Evolutionary conservation across 2,797 vertebrate species (phyloP).

Genomic region (Amphiprion clarkii): DNA sequence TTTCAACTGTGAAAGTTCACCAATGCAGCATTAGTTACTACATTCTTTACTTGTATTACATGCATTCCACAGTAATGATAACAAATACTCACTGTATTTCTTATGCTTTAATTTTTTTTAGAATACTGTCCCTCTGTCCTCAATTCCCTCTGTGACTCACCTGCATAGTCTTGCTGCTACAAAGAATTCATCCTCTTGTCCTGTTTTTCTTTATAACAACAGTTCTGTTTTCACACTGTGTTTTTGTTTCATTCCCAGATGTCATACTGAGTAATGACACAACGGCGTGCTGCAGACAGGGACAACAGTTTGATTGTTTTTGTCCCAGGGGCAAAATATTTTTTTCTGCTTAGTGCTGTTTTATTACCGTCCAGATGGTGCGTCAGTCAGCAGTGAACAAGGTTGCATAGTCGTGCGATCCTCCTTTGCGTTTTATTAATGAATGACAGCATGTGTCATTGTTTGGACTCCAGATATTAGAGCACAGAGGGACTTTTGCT

Average conservation of each 20-base stretch:
- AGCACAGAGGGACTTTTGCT: slow-evolving; percentile 28
- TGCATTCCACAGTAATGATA: neutral
- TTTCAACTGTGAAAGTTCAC: too few relatives aligned
- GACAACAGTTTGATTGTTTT: slow-evolving; percentile 45
- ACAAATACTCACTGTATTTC: neutral
- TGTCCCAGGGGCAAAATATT: slow-evolving; percentile 5
- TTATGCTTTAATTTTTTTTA: neutral
- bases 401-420: slow-evolving; percentile 20
- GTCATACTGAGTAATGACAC: slow-evolving; percentile 41
- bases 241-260: slow-evolving; percentile 39
- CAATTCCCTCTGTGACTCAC: slow-evolving; percentile 6
- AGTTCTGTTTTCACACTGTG: slow-evolving; percentile 48
- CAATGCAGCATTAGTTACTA: too few relatives aligned
- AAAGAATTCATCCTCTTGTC: slow-evolving; percentile 21
- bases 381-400: slow-evolving; percentile 34
- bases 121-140: neutral
- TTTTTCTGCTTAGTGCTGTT: slow-evolving; percentile 13
- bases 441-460: slow-evolving; percentile 22
- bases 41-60: too few relatives aligned
- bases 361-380: slow-evolving; percentile 31
- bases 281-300: slow-evolving; percentile 19
- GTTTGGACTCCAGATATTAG: slow-evolving; percentile 41
- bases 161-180: neutral
- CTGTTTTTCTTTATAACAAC: slow-evolving; percentile 32
- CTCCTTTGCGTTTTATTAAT: slow-evolving; percentile 37